phyloP scores from a whole-genome alignment of 2,797 vertebrate species.

The Channallabes apus region DNA sequence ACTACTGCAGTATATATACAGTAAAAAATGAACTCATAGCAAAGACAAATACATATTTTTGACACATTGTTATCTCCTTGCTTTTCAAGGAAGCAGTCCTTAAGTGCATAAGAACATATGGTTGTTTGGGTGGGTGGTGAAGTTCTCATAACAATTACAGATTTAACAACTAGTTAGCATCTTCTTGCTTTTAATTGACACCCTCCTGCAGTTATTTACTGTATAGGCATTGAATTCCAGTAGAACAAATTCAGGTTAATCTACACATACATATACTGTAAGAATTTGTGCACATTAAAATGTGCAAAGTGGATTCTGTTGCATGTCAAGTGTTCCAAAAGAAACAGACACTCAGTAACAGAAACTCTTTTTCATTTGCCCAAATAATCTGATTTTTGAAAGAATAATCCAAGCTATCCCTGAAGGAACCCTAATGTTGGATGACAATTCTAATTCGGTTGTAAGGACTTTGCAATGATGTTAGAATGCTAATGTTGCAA shows the following conservation, averaged over 20 bases:
- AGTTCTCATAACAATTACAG: not conserved
- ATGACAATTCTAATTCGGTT: no score
- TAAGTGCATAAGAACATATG: no score
- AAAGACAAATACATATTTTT: no score
- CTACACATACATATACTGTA: no score
- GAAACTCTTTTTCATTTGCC: not conserved
- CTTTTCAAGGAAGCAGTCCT: no score
- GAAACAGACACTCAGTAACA: not conserved
- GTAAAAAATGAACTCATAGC: no score
- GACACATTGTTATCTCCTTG: no score
- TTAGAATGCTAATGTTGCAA: no score
- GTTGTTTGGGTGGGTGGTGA: not conserved
- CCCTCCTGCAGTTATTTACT: not conserved
- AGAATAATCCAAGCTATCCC: not conserved
- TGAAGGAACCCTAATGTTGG: no score
- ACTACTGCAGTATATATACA: no score
- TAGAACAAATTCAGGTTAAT: not conserved
- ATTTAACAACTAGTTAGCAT: not conserved
- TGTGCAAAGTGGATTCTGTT: not conserved
- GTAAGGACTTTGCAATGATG: no score
- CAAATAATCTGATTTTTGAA: not conserved
- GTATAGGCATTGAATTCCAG: not conserved
- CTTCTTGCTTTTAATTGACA: not conserved
- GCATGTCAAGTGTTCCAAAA: not conserved
- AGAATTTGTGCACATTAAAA: not conserved